phyloP scores from a whole-genome alignment of 2,113 vertebrate species.

The Setophaga petechia region DNA sequence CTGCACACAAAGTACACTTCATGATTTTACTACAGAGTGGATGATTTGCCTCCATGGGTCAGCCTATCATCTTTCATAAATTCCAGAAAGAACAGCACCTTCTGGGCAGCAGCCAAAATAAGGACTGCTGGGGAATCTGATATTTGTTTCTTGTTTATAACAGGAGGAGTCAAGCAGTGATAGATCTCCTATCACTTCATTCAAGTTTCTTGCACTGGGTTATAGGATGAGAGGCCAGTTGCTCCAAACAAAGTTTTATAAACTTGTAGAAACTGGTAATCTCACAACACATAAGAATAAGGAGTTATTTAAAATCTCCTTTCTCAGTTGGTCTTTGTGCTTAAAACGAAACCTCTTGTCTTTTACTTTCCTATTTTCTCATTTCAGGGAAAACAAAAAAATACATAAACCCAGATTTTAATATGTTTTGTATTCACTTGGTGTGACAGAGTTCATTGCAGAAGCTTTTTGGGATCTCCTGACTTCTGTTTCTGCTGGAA shows the following conservation, averaged over 20 bases:
- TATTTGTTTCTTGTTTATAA: constrained; percentile 11
- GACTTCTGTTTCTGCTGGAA: background rate
- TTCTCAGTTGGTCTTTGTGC: background rate
- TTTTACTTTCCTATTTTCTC: background rate
- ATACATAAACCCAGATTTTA: background rate
- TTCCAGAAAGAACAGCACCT: background rate
- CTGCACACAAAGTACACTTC: constrained; percentile 18
- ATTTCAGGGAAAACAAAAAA: background rate
- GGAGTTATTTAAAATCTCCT: background rate
- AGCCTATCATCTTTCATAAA: constrained; percentile 18
- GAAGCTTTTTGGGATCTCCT: background rate
- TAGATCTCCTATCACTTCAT: background rate
- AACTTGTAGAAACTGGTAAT: background rate
- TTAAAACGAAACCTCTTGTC: background rate
- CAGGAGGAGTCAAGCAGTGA: background rate
- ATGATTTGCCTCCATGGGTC: background rate
- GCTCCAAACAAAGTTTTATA: background rate
- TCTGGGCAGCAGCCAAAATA: constrained; percentile 30
- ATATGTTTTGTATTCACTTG: background rate
- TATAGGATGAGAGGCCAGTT: background rate
- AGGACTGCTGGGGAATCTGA: constrained; percentile 1
- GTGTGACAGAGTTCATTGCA: background rate
- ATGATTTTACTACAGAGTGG: constrained; percentile 48
- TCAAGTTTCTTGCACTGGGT: background rate
- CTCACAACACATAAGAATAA: background rate